phyloP scores from a whole-genome alignment of 2,797 vertebrate species.

The Distichodus sexfasciatus region DNA sequence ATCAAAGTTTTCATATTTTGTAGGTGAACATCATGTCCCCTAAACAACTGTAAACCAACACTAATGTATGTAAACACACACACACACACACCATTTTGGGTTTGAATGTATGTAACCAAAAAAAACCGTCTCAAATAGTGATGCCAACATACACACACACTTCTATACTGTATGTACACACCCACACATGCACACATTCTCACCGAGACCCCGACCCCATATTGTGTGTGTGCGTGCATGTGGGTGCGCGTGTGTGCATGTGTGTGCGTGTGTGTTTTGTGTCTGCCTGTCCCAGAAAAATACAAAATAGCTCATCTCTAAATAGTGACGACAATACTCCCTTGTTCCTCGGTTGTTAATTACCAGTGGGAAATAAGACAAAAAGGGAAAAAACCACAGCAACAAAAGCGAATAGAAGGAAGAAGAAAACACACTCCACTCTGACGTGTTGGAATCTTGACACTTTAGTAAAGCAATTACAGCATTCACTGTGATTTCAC shows the following conservation, averaged over 20 bases:
- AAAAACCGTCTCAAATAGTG: too few relatives aligned
- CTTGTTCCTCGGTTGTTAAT: conserved; percentile 32
- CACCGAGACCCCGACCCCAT: too few relatives aligned
- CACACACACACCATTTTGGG: too few relatives aligned
- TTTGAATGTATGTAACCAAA: too few relatives aligned
- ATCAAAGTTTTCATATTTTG: background rate
- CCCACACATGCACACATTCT: too few relatives aligned
- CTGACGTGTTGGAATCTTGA: conserved; percentile 11
- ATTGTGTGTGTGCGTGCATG: too few relatives aligned
- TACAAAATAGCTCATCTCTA: background rate
- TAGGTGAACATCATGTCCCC: background rate
- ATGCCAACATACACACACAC: too few relatives aligned
- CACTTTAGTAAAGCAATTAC: conserved; percentile 36
- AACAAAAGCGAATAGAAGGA: too few relatives aligned
- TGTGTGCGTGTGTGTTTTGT: background rate
- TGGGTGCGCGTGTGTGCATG: too few relatives aligned
- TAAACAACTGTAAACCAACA: background rate
- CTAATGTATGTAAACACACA: background rate
- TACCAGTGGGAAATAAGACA: background rate
- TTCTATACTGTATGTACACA: too few relatives aligned
- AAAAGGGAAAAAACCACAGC: conserved; percentile 17
- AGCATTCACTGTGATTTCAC: conserved; percentile 19
- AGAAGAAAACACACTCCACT: conserved; percentile 2
- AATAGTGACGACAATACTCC: conserved; percentile 2
- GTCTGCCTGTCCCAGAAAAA: too few relatives aligned